phyloP scores from a whole-genome alignment of 2,113 vertebrate genomes.

The Anoplopoma fimbria region DNA sequence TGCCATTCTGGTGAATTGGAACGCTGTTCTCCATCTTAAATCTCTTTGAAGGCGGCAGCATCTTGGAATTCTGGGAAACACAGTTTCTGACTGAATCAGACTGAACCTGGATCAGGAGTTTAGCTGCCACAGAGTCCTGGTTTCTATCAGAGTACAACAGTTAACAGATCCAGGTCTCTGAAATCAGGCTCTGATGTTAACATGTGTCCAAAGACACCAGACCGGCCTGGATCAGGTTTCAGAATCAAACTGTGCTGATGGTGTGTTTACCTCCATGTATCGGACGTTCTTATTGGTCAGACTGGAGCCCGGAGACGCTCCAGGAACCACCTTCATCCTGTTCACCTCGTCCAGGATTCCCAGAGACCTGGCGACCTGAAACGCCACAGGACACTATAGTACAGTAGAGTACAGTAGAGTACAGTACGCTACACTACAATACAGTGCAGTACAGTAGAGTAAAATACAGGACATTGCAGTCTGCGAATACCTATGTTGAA shows the following conservation, averaged over 20 bases:
- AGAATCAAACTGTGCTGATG: background rate
- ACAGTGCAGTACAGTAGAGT: background rate
- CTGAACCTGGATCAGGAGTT: background rate
- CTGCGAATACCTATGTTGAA: too few species aligned
- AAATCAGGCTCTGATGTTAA: background rate
- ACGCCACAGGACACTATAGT: too few species aligned
- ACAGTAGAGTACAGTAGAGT: background rate
- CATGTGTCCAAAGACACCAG: background rate
- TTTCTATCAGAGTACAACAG: background rate
- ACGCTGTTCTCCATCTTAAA: conserved; percentile 84
- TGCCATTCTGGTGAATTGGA: conserved; percentile 75
- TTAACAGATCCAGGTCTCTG: background rate
- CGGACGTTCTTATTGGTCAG: conserved; percentile 76
- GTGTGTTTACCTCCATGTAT: conserved; percentile 79
- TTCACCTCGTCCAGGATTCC: conserved; percentile 84
- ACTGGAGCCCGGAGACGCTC: conserved; percentile 52
- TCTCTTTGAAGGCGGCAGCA: conserved; percentile 86
- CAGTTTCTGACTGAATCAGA: background rate
- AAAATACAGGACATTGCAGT: too few species aligned
- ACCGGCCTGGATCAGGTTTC: too few species aligned
- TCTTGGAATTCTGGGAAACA: conserved; percentile 80
- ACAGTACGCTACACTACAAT: too few species aligned
- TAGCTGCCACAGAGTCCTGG: background rate
- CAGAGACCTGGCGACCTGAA: conserved; percentile 81
- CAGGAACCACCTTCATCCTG: conserved; percentile 78